Evolutionary conservation across 2,113 vertebrate species (phyloP).

Genomic region (Saguinus imperator): DNA sequence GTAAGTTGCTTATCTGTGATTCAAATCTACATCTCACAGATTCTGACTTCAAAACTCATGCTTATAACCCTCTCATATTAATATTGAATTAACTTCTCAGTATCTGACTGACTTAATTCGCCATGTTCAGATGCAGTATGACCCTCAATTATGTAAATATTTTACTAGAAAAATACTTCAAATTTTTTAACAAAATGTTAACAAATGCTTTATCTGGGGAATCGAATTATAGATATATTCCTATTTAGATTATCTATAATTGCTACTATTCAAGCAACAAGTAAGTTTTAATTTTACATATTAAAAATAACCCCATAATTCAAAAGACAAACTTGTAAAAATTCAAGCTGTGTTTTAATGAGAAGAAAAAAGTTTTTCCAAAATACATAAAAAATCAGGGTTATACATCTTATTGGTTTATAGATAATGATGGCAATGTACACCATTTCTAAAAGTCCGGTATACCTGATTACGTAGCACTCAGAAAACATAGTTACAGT

Average conservation of each 20-base stretch:
- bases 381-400: background rate
- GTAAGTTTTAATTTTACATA: background rate
- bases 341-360: background rate
- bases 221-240: background rate
- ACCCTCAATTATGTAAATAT: background rate
- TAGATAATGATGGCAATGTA: background rate
- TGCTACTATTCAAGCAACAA: background rate
- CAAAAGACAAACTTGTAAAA: constrained; percentile 4
- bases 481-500: background rate
- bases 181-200: background rate
- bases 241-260: background rate
- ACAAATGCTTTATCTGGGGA: background rate
- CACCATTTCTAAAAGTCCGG: background rate
- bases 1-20: background rate
- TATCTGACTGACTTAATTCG: background rate
- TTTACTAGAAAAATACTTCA: background rate
- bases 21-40: background rate
- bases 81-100: background rate
- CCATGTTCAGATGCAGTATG: background rate
- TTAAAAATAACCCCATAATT: background rate
- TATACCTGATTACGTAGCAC: background rate
- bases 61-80: background rate
- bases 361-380: background rate
- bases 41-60: background rate
- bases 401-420: fast-evolving